Evolutionary conservation across 2,113 vertebrate genomes (phyloP).

Genomic region (Gymnarchus niloticus): DNA sequence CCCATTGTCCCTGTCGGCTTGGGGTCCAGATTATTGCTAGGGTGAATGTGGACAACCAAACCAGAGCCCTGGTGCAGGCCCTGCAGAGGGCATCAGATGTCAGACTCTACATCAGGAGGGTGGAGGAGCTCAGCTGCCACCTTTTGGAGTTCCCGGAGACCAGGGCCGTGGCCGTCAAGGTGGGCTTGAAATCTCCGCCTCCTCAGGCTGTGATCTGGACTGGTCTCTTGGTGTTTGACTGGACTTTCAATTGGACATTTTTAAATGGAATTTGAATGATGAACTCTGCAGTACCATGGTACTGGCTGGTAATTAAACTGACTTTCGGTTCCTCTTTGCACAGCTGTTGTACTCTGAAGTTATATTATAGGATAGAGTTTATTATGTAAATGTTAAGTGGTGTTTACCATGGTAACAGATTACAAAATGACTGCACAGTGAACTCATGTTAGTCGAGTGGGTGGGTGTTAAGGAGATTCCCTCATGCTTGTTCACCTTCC

Average conservation of each 20-base stretch:
- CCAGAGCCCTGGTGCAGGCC: slow-evolving; percentile 83
- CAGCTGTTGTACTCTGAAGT: neutral
- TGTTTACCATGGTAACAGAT: neutral
- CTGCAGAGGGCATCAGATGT: slow-evolving; percentile 77
- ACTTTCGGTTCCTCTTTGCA: neutral
- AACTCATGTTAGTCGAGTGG: neutral
- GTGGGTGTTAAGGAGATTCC: neutral
- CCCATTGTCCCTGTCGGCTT: too few species aligned
- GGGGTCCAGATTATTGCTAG: slow-evolving; percentile 84
- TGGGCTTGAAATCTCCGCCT: slow-evolving; percentile 30
- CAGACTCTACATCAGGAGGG: slow-evolving; percentile 80
- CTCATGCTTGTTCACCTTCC: neutral
- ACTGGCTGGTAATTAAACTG: neutral
- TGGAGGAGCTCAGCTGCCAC: slow-evolving; percentile 91
- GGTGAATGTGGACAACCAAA: slow-evolving; percentile 92
- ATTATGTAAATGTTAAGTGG: neutral
- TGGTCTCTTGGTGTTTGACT: neutral
- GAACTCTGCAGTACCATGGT: neutral
- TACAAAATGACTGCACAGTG: too few species aligned
- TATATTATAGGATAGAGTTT: neutral
- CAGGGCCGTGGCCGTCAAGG: slow-evolving; percentile 84
- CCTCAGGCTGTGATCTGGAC: neutral
- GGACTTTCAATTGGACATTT: neutral
- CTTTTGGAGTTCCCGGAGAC: slow-evolving; percentile 93
- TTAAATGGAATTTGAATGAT: too few species aligned